Evolutionary conservation across 1,140 invertebrate species (phyloP), one percentile per base, ranked within the genome.

Genomic region (Chelonus insularis): DNA sequence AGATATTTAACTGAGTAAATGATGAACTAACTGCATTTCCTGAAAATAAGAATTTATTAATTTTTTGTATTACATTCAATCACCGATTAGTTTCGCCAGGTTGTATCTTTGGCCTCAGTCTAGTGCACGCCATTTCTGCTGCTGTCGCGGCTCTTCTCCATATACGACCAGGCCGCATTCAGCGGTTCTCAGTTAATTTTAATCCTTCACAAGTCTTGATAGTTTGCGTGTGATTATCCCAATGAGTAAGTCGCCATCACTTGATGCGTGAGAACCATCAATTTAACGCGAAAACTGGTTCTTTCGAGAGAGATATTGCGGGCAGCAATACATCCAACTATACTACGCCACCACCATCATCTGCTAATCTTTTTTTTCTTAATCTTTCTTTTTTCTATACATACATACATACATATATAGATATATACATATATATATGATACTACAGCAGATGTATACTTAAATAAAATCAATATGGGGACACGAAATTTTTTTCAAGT

Each of bases 241-340:
- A 62, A 59, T 56, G 57, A 57, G 51, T 51, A 20, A 12, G 43
- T 36, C 16, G 50, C 34, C 59, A 36, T 63, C 32, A 39, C n/a
- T 41, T 63, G 62, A 67, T 45, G 66, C 70, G 67, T 70, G 72
- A 74, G 73, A 75, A 75, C 70, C 72, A 66, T 61, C 68, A 69
- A 70, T 75, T 76, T 73, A 74, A 72, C 72, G 68, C 72, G 72
- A 72, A 68, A 77, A 77, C 75, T 74, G 72, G 75, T 77, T 77
- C 72, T 70, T 57, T 45, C n/a, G n/a, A n/a, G n/a, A 56, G 52
- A 57, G 63, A 62, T 57, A 52, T 64, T 64, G 63, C 54, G 63
- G 63, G 57, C 58, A 48, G 52, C 47, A 54, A 21, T 41, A n/a
- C n/a, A n/a, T n/a, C n/a, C n/a, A n/a, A n/a, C n/a, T n/a, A n/a